Conservation (phyloP, 2,888 invertebrate species). For the Drosophila birchii region DNA sequence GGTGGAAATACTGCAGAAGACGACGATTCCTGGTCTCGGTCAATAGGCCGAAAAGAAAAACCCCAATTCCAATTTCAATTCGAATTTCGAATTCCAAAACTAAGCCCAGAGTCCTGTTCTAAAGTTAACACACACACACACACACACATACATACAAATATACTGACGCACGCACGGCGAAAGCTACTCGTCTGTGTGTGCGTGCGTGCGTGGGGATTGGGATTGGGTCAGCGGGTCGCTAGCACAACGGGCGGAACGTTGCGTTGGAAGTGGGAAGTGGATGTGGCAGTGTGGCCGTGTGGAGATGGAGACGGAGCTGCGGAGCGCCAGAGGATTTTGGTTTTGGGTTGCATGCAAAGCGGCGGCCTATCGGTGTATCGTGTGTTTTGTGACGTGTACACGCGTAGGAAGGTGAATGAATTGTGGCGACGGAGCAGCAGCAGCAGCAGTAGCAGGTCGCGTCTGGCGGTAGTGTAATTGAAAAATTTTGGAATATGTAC, state of each 20-base stretch:
- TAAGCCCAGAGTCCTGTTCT: slow-evolving; percentile 42
- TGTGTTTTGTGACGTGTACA: slow-evolving; percentile 57
- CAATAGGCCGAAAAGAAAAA: slow-evolving; percentile 7
- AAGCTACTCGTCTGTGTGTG: slow-evolving; percentile 23
- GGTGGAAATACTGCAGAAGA: slow-evolving; percentile 6
- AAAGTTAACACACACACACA: slow-evolving; percentile 38
- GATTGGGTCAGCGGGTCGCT: slow-evolving; percentile 76
- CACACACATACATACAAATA: slow-evolving; percentile 24
- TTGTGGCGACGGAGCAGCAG: slow-evolving; percentile 40
- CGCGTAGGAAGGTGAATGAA: slow-evolving; percentile 64
- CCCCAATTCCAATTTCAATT: slow-evolving; percentile 50
- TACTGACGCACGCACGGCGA: slow-evolving; percentile 17
- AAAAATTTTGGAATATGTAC: slow-evolving; percentile 15
- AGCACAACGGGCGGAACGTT: slow-evolving; percentile 67
- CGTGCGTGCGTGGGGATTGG: slow-evolving; percentile 37
- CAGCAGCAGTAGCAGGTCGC: slow-evolving; percentile 16
- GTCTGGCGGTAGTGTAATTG: slow-evolving; percentile 11
- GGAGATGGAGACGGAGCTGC: slow-evolving; percentile 14
- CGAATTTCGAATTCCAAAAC: slow-evolving; percentile 20
- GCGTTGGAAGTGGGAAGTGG: slow-evolving; percentile 56
- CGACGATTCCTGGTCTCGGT: slow-evolving; percentile 9
- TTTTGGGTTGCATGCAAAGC: slow-evolving; percentile 44
- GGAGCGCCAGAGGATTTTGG: slow-evolving; percentile 47
- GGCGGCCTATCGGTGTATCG: slow-evolving; percentile 45
- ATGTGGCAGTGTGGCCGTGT: slow-evolving; percentile 49